Base-by-base conservation (phyloP, 2,797 vertebrate species). In the Gymnoscopelus microlampas region DNA sequence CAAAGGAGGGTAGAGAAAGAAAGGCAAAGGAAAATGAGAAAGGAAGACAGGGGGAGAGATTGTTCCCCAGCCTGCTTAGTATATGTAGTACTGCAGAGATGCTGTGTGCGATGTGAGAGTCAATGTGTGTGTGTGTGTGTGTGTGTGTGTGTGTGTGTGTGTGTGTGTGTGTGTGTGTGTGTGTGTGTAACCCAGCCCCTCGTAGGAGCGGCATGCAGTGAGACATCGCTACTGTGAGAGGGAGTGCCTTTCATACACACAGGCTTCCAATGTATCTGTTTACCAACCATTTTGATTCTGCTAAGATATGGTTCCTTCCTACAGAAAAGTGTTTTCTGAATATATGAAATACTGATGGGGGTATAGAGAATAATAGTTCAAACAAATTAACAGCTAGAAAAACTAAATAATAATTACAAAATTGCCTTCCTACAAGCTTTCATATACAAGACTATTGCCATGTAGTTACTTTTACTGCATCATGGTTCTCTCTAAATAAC, bases 11-110 rank as follows among this genome's bases (percentile, higher is more conserved):
- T 71, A 67, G 60, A 75, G 39, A 76, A 70, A 77, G 62, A 26
- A 57, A 77, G 48, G 66, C 15, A 71, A 60, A 70, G 60, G 61
- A n/a, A 57, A 59, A 63, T 23, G 70, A 71, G 47, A 68, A 77
- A 67, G 68, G 59, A 67, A 39, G 72, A 74, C 9, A 15, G 69
- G 79, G 67, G 84, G 80, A 77, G 73, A 59, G 62, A 80, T 77
- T 83, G 56, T 74, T 81, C 62, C 60, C 0, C 11, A 77, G 76
- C 24, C 56, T 73, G 67, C 75, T 76, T 61, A 44, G 39, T 44
- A 63, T 73, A 67, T 71, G 73, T 44, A 44, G 39, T 44, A 10
- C 85, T 76, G 82, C 75, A 79, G 72, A 75, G 68, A 78, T 58
- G 70, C 24, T 49, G 35, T 48, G 32, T 19, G 24, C 29, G n/a